Percentiles rank a stretch among this genome's conserved stretches.
Conservation (phyloP, 2,113 vertebrate genomes). For the Vimba vimba region DNA sequence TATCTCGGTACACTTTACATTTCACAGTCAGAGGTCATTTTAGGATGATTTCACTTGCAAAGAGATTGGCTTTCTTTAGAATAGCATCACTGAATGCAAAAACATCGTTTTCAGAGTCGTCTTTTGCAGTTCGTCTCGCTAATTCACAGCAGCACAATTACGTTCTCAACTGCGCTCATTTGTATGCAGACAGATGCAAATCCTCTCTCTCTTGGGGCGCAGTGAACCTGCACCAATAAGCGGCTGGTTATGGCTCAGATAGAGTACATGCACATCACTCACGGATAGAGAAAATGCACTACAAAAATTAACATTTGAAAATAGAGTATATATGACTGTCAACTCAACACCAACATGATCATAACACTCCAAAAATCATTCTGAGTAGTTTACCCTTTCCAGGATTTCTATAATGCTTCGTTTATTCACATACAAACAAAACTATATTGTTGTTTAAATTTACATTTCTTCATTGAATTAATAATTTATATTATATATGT, state of each 20-base stretch:
- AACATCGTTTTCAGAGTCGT: background rate
- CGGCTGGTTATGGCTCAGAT: constrained; percentile 42
- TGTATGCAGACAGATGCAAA: constrained; percentile 57
- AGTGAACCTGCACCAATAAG: constrained; percentile 50
- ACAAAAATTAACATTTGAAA: constrained; percentile 9
- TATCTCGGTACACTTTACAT: background rate
- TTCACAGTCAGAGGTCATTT: constrained; percentile 34
- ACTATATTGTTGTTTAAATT: background rate
- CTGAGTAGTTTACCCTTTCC: background rate
- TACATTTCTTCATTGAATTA: background rate
- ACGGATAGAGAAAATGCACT: constrained; percentile 4
- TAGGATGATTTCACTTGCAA: background rate
- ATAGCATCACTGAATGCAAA: background rate
- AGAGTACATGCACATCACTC: constrained; percentile 26
- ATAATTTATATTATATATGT: too few species aligned
- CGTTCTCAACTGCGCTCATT: constrained; percentile 21
- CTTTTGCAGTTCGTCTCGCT: background rate
- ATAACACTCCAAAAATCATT: background rate
- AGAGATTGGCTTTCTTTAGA: background rate
- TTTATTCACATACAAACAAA: background rate
- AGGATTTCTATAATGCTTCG: background rate
- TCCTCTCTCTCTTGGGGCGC: constrained; percentile 41
- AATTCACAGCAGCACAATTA: constrained; percentile 36
- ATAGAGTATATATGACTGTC: constrained; percentile 22
- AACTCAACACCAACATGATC: background rate